Evolutionary conservation across 2,888 invertebrate species (phyloP), one percentile per base, ranked within the genome.

Genomic region (Malthinus flaveolus): DNA sequence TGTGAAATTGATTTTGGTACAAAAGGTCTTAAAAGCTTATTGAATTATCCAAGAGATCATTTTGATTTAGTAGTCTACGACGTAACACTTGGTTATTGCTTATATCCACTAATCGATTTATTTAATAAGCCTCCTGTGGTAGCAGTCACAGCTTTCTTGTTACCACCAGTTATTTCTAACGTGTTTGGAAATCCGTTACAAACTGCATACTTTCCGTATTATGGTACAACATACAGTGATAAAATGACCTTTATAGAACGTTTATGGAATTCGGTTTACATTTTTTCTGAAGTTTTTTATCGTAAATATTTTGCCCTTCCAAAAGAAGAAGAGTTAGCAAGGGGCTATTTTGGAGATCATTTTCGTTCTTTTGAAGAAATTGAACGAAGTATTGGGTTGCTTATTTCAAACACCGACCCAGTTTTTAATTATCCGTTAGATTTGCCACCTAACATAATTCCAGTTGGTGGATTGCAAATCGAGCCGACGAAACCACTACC

Each of bases 401-500:
- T 73, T 4, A 59, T 78, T 34, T 60, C 70, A 2, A 76, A 76
- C 63, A 64, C 66, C 37, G 67, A 73, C 63, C 68, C 70, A 5
- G 54, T 70, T 7, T 59, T 75, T 6, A 68, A 72, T 64, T 68
- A 67, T 56, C 67, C 74, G 1, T 69, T 71, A 61, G 67, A 73
- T 0, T 46, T 75, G 11, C 64, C 74, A 9, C 75, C 76, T 7
- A 75, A 77, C 61, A 71, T 76, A 46, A 75, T 77, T 35, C 71
- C 74, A 32, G 73, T 77, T 31, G 77, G 75, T 31, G 76, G 76
- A 15, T 56, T 77, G 11, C 77, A 78, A 50, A 67, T 71, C 5
- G 62, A 66, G 54, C 53, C 66, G 42, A 45, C 67, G 0, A 68
- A 71, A 61, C 11, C 36, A 23, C 54, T 77, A 56, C 71, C 75